These are phyloP conservation scores for Idaea aversata DNA, from an alignment of 2,888 invertebrate genomes.

Conservation along the genomic window DNA sequence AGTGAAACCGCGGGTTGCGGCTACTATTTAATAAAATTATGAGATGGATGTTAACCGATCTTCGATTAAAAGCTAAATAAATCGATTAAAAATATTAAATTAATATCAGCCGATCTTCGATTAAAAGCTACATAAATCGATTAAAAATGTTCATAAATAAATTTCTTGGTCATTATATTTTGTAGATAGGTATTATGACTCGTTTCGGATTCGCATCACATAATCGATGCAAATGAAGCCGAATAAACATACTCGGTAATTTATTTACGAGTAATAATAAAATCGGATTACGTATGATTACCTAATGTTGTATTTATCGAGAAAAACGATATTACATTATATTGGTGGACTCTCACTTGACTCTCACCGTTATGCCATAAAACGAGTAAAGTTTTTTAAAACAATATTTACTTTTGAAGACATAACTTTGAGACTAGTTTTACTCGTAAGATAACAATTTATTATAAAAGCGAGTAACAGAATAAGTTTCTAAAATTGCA, in stretches of 20 bases:
- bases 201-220: neutral
- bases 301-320: conserved; percentile 20
- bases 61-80: no score
- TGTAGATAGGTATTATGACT: neutral
- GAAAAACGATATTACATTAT: conserved; percentile 28
- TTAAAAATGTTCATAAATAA: no score
- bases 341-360: conserved; percentile 14
- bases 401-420: conserved; percentile 18
- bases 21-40: no score
- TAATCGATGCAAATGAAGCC: conserved; percentile 5
- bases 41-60: no score
- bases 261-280: conserved; percentile 12
- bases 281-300: conserved; percentile 23
- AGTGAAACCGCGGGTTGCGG: no score
- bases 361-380: conserved; percentile 44
- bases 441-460: no score
- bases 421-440: no score
- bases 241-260: conserved; percentile 11
- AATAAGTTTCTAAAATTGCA: no score
- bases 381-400: conserved; percentile 24
- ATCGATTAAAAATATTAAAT: no score
- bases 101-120: no score
- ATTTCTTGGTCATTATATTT: neutral
- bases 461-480: no score
- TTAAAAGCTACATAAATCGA: no score